Percentiles rank a stretch among this genome's conserved stretches.
Conservation (phyloP, 2,888 invertebrate species). For the Eupithecia insigniata region DNA sequence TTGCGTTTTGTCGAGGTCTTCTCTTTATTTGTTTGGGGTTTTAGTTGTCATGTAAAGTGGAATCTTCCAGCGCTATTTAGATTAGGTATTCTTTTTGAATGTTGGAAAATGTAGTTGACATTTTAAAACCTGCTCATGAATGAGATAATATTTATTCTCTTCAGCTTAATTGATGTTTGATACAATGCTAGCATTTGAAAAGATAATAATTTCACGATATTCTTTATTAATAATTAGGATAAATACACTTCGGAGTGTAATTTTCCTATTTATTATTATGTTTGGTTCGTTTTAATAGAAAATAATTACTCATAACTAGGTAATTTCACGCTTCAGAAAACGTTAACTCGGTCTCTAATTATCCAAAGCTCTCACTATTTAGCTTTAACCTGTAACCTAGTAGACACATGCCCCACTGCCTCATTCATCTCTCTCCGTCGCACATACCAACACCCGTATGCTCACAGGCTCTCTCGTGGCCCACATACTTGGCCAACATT, state of each 20-base stretch:
- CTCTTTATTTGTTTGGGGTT: constrained; percentile 30
- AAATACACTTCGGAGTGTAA: no score
- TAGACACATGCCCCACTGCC: not conserved
- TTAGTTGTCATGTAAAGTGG: constrained; percentile 19
- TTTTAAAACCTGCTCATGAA: not conserved
- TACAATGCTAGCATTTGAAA: not conserved
- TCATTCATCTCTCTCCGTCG: constrained; percentile 18
- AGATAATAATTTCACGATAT: not conserved
- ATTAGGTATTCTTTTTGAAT: not conserved
- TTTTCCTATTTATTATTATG: no score
- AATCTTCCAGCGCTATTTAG: constrained; percentile 2
- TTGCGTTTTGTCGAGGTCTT: constrained; percentile 30
- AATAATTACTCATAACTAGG: not conserved
- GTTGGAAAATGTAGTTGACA: not conserved
- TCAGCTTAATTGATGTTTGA: not conserved
- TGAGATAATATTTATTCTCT: not conserved
- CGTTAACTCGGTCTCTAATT: not conserved
- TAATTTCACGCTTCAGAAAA: constrained; percentile 1
- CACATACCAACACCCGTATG: constrained; percentile 5
- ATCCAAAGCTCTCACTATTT: constrained; percentile 3
- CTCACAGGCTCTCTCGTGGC: constrained; percentile 22
- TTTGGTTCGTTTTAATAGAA: no score
- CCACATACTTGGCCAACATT: constrained; percentile 34
- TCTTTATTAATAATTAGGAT: not conserved
- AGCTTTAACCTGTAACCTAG: not conserved